Base-by-base conservation (phyloP, 2,888 invertebrate genomes). In the Syrista parreyssii region DNA sequence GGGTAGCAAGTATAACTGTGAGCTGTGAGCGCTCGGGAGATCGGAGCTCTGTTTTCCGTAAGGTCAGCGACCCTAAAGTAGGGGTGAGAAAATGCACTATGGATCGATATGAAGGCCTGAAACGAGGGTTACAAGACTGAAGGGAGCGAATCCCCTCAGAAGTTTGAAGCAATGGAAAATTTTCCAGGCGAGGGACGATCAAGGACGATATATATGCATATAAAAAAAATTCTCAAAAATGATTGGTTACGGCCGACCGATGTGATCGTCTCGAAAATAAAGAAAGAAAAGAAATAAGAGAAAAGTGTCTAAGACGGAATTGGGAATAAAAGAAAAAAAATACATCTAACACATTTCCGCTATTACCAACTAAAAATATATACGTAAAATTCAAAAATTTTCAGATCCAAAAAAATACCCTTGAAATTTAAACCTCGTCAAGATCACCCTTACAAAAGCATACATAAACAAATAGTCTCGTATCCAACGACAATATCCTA, bases 21-120 rank as follows among this genome's bases (percentile, higher is more conserved):
- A 33, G 74, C 33, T 23, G 9, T 34, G 12, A 23, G 34, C 34
- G 32, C 23, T 73, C n/a, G 74, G 34, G 15, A 73, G 74, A 73
- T 73, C 74, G 74, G 31, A 23, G 74, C 35, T 30, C 30, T 76
- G 76, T 78, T 78, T 78, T 76, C 78, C 33, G 73, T 35, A 68
- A 68, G 78, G 78, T 78, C 76, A 73, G 68, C 73, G 78, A 76
- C 78, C 73, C 55, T 68, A 15, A n/a, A 30, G n/a, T 23, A 73
- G 68, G 55, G 40, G 76, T 35, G 76, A 76, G 78, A 76, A 78
- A 78, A 78, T 76, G 75, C 75, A 76, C 68, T 68, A 23, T 11
- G 68, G 78, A 78, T 78, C 78, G 78, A 78, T 78, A 78, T 74
- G 74, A 34, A 33, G 35, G 35, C 74, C 35, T 12, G 74, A 73